Evolutionary conservation across 2,888 invertebrate genomes (phyloP).

Genomic region (Drosophila putrida): DNA sequence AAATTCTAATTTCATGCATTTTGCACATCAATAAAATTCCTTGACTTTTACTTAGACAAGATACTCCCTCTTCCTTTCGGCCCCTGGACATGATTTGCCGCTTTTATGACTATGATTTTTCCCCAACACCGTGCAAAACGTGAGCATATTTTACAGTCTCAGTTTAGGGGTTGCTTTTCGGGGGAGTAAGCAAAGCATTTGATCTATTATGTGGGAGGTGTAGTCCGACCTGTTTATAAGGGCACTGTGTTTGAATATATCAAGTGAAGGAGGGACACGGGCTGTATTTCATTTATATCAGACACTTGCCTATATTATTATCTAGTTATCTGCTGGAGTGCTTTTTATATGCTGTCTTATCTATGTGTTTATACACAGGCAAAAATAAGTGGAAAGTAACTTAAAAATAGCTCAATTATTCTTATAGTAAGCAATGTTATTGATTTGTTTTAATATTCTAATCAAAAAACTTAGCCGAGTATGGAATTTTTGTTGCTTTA

Average conservation of each 20-base stretch:
- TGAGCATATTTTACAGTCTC: slow-evolving; percentile 61
- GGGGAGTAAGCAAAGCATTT: slow-evolving; percentile 43
- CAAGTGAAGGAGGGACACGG: slow-evolving; percentile 1
- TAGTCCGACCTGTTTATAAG: slow-evolving; percentile 4
- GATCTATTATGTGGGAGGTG: slow-evolving; percentile 43
- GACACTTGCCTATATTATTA: slow-evolving; percentile 25
- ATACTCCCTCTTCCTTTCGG: not conserved
- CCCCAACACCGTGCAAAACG: slow-evolving; percentile 46
- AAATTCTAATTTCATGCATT: slow-evolving; percentile 82
- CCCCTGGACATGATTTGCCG: slow-evolving; percentile 60
- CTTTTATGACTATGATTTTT: slow-evolving; percentile 63
- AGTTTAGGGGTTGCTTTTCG: slow-evolving; percentile 24
- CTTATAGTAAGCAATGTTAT: not conserved
- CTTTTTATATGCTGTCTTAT: slow-evolving; percentile 8
- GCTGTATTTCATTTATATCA: slow-evolving; percentile 17
- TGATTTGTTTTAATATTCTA: not conserved
- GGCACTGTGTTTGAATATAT: slow-evolving; percentile 19
- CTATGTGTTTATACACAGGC: not conserved
- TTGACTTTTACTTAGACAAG: slow-evolving; percentile 37
- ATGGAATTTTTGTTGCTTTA: too few species aligned
- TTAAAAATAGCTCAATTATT: not conserved
- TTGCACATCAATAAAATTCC: slow-evolving; percentile 79
- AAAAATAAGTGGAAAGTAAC: not conserved
- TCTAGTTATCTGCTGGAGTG: slow-evolving; percentile 30
- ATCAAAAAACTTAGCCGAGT: not conserved